phyloP scores from a whole-genome alignment of 2,888 invertebrate genomes.

The Heliconius hortense region DNA sequence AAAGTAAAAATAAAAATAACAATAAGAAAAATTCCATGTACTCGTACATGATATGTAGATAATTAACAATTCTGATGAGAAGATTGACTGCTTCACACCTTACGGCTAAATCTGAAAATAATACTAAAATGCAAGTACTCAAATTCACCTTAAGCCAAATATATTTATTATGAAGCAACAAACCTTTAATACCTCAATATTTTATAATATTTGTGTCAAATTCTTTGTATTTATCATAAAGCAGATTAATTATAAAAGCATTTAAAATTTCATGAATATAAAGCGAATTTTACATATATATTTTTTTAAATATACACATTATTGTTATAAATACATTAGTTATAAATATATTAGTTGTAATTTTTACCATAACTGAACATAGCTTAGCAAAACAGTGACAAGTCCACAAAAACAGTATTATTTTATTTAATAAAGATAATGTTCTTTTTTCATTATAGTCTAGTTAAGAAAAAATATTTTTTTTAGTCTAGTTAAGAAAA shows the following conservation, averaged over 20 bases:
- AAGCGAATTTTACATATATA: background rate
- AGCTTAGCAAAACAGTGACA: background rate
- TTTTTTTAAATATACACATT: background rate
- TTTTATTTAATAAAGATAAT: background rate
- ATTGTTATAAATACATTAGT: background rate
- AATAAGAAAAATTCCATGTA: background rate
- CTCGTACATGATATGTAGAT: background rate
- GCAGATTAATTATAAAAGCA: background rate
- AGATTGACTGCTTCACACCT: background rate
- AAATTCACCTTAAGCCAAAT: background rate
- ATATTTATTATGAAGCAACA: slow-evolving; percentile 8
- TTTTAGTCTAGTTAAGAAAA: background rate
- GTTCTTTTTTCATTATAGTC: too few relatives aligned
- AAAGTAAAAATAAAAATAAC: background rate
- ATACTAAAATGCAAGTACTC: slow-evolving; percentile 1
- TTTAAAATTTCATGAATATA: background rate
- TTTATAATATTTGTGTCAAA: background rate
- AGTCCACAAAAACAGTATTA: background rate
- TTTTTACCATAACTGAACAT: background rate
- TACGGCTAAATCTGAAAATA: background rate
- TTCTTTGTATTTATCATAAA: background rate
- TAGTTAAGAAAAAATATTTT: background rate
- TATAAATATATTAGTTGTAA: background rate
- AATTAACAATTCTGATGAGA: background rate
- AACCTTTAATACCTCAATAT: background rate